These are phyloP conservation scores for Agonopterix arenella DNA, from an alignment of 2,888 invertebrate species.

Conservation along the genomic window DNA sequence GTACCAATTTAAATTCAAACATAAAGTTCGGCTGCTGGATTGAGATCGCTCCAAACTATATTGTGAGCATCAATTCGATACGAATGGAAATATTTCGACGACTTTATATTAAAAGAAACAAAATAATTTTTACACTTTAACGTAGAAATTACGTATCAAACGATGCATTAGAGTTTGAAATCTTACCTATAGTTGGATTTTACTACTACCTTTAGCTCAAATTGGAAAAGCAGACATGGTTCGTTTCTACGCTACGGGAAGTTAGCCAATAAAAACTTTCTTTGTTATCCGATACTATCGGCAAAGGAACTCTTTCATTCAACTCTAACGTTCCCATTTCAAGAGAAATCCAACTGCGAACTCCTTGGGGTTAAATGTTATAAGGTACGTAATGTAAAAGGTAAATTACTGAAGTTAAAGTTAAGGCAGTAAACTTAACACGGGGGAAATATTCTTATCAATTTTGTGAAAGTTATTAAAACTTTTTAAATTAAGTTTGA, in stretches of 20 bases:
- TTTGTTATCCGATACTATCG: constrained; percentile 70
- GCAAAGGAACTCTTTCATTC: constrained; percentile 55
- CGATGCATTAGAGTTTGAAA: background rate
- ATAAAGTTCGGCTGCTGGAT: constrained; percentile 44
- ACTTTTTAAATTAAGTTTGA: constrained; percentile 33
- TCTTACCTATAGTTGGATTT: constrained; percentile 16
- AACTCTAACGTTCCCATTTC: constrained; percentile 33
- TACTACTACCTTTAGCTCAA: constrained; percentile 56
- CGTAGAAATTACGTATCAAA: no score
- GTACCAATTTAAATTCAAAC: constrained; percentile 68
- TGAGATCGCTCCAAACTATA: constrained; percentile 27
- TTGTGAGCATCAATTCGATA: constrained; percentile 7
- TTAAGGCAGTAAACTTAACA: background rate
- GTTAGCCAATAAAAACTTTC: constrained; percentile 71
- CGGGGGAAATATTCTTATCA: constrained; percentile 18
- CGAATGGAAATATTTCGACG: constrained; percentile 8
- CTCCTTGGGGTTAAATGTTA: constrained; percentile 17
- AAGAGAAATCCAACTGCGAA: constrained; percentile 30
- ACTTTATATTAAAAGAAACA: constrained; percentile 1
- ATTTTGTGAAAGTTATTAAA: constrained; percentile 31
- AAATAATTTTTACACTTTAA: no score
- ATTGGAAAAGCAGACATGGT: constrained; percentile 65
- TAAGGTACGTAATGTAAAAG: constrained; percentile 1
- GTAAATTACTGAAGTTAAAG: background rate
- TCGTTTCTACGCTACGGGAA: constrained; percentile 48